Conservation (phyloP, 2,797 vertebrate species). For the Molossus molossus region DNA sequence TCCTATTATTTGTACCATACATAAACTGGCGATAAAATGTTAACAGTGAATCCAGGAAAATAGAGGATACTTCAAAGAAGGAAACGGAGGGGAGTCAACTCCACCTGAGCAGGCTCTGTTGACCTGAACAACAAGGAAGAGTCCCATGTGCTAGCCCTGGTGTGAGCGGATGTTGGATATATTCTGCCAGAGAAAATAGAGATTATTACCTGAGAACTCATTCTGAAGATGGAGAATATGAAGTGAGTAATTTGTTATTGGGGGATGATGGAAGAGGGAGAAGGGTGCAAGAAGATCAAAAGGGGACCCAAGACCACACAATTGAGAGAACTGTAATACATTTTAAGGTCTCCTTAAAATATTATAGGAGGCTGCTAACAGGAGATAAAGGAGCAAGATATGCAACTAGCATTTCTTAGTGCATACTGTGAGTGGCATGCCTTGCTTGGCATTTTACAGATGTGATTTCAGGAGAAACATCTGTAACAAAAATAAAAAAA, state of each 20-base stretch:
- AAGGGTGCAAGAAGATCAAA: conserved; percentile 58
- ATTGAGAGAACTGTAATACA: conserved; percentile 31
- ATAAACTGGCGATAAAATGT: conserved; percentile 76
- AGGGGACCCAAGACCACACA: neutral
- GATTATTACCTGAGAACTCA: conserved; percentile 61
- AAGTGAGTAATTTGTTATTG: conserved; percentile 18
- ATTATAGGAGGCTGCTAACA: neutral
- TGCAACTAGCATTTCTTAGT: conserved; percentile 1
- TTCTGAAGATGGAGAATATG: neutral
- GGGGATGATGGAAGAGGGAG: conserved; percentile 17
- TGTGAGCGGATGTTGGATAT: conserved; percentile 5
- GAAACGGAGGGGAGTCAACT: conserved; percentile 54
- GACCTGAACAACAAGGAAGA: conserved; percentile 48
- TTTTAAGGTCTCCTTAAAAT: conserved; percentile 65
- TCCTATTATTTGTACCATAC: conserved; percentile 69
- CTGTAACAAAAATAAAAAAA: no score
- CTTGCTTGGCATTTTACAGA: conserved; percentile 41
- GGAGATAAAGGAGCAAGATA: conserved; percentile 1
- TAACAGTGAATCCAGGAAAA: conserved; percentile 74
- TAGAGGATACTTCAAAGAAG: conserved; percentile 78
- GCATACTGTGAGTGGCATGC: neutral
- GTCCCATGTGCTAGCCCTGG: neutral
- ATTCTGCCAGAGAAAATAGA: neutral
- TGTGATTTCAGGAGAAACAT: conserved; percentile 28
- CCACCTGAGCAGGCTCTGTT: conserved; percentile 39